Evolutionary conservation across 2,113 vertebrate species (phyloP).

Genomic region (Osmerus eperlanus): DNA sequence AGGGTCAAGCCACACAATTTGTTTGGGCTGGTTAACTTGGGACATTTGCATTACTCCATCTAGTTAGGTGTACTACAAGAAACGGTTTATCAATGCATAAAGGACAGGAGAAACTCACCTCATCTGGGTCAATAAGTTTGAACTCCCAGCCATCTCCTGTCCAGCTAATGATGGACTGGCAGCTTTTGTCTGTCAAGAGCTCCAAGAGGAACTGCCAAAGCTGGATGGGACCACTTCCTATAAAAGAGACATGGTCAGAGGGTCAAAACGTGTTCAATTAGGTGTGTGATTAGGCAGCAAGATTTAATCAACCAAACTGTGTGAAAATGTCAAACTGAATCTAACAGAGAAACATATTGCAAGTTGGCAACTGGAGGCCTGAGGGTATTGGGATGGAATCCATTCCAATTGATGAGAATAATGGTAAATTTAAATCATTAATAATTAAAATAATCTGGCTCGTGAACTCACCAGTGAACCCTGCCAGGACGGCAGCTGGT

Average conservation of each 20-base stretch:
- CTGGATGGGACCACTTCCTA: conserved; percentile 89
- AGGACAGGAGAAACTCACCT: conserved; percentile 67
- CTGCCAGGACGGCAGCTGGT: conserved; percentile 83
- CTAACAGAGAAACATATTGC: too few relatives aligned
- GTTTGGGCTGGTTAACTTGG: neutral
- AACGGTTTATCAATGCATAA: too few relatives aligned
- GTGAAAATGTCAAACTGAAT: neutral
- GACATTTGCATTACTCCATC: neutral
- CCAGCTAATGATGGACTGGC: conserved; percentile 87
- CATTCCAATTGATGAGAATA: too few relatives aligned
- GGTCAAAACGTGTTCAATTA: neutral
- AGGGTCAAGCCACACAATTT: neutral
- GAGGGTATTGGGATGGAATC: too few relatives aligned
- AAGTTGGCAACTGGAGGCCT: too few relatives aligned
- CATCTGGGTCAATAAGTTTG: conserved; percentile 86
- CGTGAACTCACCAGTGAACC: conserved; percentile 80
- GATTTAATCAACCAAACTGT: too few relatives aligned
- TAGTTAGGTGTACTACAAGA: neutral
- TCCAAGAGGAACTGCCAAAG: conserved; percentile 90
- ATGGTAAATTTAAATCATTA: neutral
- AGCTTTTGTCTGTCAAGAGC: conserved; percentile 83
- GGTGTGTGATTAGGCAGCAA: neutral
- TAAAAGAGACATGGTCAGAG: neutral
- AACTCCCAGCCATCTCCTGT: conserved; percentile 91
- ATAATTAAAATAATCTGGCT: too few relatives aligned